Evolutionary conservation across 2,888 invertebrate genomes (phyloP).

Genomic region (Campopleginae sp.): DNA sequence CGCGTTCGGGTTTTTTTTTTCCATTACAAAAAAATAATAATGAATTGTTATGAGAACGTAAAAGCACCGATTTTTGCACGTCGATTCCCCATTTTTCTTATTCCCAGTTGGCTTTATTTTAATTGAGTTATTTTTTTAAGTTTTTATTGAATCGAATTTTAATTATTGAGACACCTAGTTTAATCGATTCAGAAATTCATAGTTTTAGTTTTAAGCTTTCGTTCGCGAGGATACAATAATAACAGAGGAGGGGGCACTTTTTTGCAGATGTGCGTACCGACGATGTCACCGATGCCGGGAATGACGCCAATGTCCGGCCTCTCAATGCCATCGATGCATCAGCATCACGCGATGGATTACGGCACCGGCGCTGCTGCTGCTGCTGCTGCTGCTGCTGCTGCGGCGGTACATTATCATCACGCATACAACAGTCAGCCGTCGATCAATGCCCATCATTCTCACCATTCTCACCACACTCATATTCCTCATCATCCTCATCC

Average conservation of each 20-base stretch:
- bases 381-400: constrained; percentile 39
- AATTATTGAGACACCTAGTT: too few species aligned
- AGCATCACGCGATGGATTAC: constrained; percentile 78
- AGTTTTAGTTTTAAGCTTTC: not conserved
- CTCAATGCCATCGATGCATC: constrained; percentile 76
- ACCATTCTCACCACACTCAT: constrained; percentile 72
- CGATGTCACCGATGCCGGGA: constrained; percentile 76
- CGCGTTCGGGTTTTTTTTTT: too few species aligned
- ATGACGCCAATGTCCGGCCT: constrained; percentile 77
- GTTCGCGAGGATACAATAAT: not conserved
- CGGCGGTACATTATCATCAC: constrained; percentile 61
- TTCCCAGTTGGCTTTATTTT: not conserved
- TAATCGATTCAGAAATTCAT: too few species aligned
- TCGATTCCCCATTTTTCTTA: too few species aligned
- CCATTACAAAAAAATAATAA: not conserved
- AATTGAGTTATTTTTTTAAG: not conserved
- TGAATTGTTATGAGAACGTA: not conserved
- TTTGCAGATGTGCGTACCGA: constrained; percentile 77
- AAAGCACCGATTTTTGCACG: not conserved
- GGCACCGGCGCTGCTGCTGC: constrained; percentile 57
- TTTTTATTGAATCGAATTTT: not conserved
- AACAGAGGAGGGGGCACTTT: not conserved
- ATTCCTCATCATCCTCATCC: constrained; percentile 68
- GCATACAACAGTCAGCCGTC: constrained; percentile 59
- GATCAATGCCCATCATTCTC: constrained; percentile 48